These are phyloP conservation scores for Pao palembangensis DNA, from an alignment of 2,113 vertebrate species.

Conservation along the genomic window DNA sequence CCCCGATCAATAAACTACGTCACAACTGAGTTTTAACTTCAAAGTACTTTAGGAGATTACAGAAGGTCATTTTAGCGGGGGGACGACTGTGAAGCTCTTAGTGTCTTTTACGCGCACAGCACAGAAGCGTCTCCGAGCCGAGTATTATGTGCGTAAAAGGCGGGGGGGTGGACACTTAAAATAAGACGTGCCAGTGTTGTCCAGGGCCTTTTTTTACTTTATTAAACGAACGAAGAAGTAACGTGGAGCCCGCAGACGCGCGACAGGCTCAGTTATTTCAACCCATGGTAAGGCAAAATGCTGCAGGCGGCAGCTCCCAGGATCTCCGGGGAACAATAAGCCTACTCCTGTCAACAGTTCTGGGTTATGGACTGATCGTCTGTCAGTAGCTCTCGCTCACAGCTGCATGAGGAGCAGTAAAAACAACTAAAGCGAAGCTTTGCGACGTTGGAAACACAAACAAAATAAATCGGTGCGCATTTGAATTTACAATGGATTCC, in stretches of 20 bases:
- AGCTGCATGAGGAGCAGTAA: constrained; percentile 12
- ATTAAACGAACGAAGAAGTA: background rate
- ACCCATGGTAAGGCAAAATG: constrained; percentile 29
- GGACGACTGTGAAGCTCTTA: background rate
- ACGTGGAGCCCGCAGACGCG: constrained; percentile 6
- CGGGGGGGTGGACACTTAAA: no score
- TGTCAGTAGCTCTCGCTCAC: constrained; percentile 42
- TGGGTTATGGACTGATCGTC: constrained; percentile 48
- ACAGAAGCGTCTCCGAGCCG: constrained; percentile 13
- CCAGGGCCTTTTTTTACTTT: no score
- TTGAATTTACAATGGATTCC: constrained; percentile 1
- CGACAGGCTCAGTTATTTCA: constrained; percentile 16
- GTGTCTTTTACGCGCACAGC: constrained; percentile 30
- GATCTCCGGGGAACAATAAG: constrained; percentile 71
- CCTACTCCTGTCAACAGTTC: constrained; percentile 63
- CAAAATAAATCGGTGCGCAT: constrained; percentile 4
- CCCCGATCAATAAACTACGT: constrained; percentile 1
- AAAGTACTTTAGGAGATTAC: background rate
- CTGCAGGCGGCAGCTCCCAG: constrained; percentile 39
- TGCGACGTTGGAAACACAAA: constrained; percentile 17
- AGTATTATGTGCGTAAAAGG: background rate
- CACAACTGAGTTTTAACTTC: constrained; percentile 1
- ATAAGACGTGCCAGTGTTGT: no score
- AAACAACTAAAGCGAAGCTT: constrained; percentile 1
- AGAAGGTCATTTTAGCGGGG: background rate